phyloP scores from a whole-genome alignment of 2,113 vertebrate species.

The Tachuris rubrigastra region DNA sequence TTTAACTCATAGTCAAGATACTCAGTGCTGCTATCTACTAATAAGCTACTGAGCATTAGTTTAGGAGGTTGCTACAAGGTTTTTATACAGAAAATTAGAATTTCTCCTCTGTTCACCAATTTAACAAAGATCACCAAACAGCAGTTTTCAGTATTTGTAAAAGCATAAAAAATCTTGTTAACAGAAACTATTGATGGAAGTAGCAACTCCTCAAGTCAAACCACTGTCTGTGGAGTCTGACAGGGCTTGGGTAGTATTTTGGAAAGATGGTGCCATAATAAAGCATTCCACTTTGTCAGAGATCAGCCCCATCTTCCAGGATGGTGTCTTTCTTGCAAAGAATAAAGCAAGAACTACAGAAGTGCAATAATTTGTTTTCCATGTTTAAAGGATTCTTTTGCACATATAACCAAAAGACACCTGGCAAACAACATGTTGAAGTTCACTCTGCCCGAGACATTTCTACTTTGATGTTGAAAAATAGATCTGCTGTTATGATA shows the following conservation, averaged over 20 bases:
- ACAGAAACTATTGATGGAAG: background rate
- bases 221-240: background rate
- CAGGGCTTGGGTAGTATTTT: background rate
- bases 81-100: background rate
- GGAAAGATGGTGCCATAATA: background rate
- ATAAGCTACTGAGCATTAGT: background rate
- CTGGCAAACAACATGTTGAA: background rate
- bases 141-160: background rate
- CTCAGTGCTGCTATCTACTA: background rate
- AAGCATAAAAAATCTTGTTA: background rate
- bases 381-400: background rate
- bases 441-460: background rate
- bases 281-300: background rate
- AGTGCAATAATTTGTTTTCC: background rate
- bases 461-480: constrained; percentile 21
- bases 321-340: background rate
- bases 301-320: background rate
- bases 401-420: background rate
- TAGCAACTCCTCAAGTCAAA: background rate
- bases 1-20: background rate
- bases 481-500: background rate
- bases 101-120: background rate
- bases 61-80: background rate
- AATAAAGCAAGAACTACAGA: background rate
- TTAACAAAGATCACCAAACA: background rate